These are phyloP conservation scores for Teinopalpus imperialis DNA, from an alignment of 2,888 invertebrate species.

Conservation along the genomic window DNA sequence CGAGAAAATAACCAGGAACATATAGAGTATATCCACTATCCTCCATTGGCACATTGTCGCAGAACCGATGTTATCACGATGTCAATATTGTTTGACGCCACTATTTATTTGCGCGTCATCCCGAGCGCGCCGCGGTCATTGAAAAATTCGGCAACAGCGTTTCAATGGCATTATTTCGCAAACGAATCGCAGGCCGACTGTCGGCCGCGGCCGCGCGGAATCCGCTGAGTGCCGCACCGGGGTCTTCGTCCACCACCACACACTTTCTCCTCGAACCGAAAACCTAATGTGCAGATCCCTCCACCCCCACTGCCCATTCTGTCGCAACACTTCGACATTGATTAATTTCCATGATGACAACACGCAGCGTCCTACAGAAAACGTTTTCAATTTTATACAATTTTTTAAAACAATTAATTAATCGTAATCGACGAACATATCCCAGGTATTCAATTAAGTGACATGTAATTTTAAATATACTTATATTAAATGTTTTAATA, in stretches of 20 bases:
- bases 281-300: conserved; percentile 39
- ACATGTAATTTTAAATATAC: too few species aligned
- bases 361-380: background rate
- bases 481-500: too few species aligned
- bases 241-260: conserved; percentile 69
- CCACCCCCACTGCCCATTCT: conserved; percentile 39
- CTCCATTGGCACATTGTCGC: conserved; percentile 77
- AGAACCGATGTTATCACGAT: conserved; percentile 39
- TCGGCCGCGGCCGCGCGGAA: conserved; percentile 74
- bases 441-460: too few species aligned
- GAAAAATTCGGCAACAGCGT: conserved; percentile 59
- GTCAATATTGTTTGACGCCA: conserved; percentile 41
- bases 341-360: conserved; percentile 8
- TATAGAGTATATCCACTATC: conserved; percentile 65
- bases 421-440: too few species aligned
- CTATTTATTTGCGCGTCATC: conserved; percentile 74
- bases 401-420: too few species aligned
- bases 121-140: conserved; percentile 61
- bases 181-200: conserved; percentile 68
- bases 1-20: conserved; percentile 53
- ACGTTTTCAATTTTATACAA: too few species aligned
- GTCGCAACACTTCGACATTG: conserved; percentile 7
- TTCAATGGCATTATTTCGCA: conserved; percentile 75
- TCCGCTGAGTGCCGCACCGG: conserved; percentile 60
- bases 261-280: conserved; percentile 73